phyloP scores from a whole-genome alignment of 2,113 vertebrate species.

The Mesembrinibis cayennensis region DNA sequence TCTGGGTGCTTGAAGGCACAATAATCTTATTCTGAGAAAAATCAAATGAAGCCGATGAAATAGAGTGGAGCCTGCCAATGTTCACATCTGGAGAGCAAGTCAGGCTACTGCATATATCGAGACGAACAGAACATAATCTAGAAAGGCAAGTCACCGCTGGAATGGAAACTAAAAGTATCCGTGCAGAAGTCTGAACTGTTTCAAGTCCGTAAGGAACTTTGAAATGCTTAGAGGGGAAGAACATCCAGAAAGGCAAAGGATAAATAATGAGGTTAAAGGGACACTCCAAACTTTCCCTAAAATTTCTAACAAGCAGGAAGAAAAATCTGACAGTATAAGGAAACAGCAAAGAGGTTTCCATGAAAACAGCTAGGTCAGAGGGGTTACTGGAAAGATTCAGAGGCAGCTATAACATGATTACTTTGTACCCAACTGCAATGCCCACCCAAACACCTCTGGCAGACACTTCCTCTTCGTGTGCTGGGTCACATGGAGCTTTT shows the following conservation, averaged over 20 bases:
- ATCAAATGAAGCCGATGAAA: background rate
- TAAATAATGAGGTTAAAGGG: background rate
- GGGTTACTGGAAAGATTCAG: background rate
- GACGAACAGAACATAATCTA: background rate
- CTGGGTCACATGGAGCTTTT: background rate
- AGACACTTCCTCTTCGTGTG: background rate
- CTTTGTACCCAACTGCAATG: background rate
- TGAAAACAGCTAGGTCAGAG: background rate
- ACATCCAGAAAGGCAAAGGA: background rate
- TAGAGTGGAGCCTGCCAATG: background rate
- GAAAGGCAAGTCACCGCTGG: background rate
- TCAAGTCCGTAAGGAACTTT: background rate
- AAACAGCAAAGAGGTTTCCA: background rate
- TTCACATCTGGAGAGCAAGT: background rate
- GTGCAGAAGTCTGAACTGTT: background rate
- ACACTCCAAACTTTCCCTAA: background rate
- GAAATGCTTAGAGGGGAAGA: background rate
- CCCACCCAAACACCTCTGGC: background rate
- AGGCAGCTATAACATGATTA: background rate
- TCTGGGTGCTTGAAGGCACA: background rate
- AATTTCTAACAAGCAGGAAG: background rate
- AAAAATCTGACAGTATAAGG: background rate
- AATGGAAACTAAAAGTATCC: background rate
- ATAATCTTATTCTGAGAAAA: background rate
- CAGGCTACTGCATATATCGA: background rate